Evolutionary conservation across 2,888 invertebrate genomes (phyloP), one percentile per base, ranked within the genome.

Genomic region (Arctia plantaginis): DNA sequence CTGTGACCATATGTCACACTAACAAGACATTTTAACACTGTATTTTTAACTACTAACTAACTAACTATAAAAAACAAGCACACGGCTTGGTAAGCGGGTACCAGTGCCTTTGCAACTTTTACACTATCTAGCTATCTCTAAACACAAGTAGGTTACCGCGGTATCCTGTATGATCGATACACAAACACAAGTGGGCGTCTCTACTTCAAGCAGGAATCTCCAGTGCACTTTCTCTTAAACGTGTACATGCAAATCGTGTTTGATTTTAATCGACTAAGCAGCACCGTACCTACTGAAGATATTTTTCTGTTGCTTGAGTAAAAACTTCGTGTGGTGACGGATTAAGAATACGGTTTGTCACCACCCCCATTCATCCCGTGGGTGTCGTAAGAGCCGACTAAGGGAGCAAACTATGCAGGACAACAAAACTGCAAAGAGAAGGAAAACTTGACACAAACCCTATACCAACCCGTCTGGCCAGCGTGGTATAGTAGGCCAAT

Each of bases 1-100:
- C 74, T 73, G 66, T 23, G 47, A 65, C 55, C 55, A 72, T 72
- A 74, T 51, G 71, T 62, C 66, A 71, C 66, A 66, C 41, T 75
- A 74, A 62, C 44, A 39, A n/a, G 71, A 33, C 55, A 70, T 75
- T 66, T 35, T 51, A 66, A 75, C 71, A 76, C 59, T 27, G 27
- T 39, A 27, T 59, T 27, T 59, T 18, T 47, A 62, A 59, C 30
- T 18, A 30, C 4, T 47, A 62, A 59, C 30, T 18, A 30, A 15
- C 59, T 8, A 62, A 30, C 4, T 62, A 15, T 18, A 30, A 30
- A 62, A 8, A 62, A 59, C 13, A 30, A 6, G 15, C 27, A 59
- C 7, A 59, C 0, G 51, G 20, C 7, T 20, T 62, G 15, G 15
- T 62, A 62, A 62, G 18, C 62, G 6, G 15, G 0, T 27, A 15